These are phyloP conservation scores for Menidia beryllina DNA, from an alignment of 2,113 vertebrate genomes.

Conservation along the genomic window DNA sequence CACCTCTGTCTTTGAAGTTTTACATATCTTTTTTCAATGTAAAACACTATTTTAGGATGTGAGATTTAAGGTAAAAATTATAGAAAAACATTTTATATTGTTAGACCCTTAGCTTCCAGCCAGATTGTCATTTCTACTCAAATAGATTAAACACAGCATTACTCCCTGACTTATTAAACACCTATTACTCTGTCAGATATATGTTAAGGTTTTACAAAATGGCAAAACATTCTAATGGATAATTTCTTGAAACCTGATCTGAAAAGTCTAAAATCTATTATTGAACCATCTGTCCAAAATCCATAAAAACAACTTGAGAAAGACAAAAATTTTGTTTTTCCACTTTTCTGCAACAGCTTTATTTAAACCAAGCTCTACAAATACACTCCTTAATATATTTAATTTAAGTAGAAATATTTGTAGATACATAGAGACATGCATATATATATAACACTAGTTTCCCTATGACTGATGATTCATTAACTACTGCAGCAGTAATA, in stretches of 20 bases:
- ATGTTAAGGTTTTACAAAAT: neutral
- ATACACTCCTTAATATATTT: no score
- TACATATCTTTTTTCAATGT: conserved; percentile 41
- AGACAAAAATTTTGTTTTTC: no score
- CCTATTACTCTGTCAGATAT: no score
- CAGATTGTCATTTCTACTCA: conserved; percentile 16
- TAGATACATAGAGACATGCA: neutral
- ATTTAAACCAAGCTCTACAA: neutral
- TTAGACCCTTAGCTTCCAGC: conserved; percentile 25
- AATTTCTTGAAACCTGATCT: neutral
- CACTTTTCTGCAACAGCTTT: neutral
- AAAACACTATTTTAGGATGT: conserved; percentile 7
- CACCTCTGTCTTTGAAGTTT: conserved; percentile 16
- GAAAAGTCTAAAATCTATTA: conserved; percentile 4
- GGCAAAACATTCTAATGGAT: neutral
- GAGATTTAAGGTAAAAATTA: conserved; percentile 31
- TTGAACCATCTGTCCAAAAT: neutral
- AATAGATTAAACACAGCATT: conserved; percentile 1
- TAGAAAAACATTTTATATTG: conserved; percentile 51
- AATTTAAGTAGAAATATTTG: no score
- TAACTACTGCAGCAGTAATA: conserved; percentile 41
- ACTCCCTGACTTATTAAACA: neutral
- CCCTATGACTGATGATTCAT: conserved; percentile 37
- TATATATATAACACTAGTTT: conserved; percentile 1
- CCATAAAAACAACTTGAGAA: neutral